A percentile compares a stretch with the other conserved stretches of the same genome.
Conservation (phyloP, 2,113 vertebrate species). For the Parus major region DNA sequence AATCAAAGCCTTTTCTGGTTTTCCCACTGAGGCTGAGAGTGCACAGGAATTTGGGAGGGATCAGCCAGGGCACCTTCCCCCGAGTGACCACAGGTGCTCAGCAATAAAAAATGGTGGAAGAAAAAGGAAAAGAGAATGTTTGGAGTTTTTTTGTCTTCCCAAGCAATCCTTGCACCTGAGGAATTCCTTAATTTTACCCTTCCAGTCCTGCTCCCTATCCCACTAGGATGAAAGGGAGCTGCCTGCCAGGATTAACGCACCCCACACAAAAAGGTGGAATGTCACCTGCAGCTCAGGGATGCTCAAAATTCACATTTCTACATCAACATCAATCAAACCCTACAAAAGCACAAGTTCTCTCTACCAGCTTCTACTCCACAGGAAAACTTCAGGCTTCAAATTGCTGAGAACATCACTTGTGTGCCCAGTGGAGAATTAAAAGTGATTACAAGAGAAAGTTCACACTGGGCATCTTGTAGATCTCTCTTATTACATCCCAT, state of each 20-base stretch:
- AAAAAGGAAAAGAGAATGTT: not conserved
- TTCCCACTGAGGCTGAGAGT: not conserved
- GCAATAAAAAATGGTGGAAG: not conserved
- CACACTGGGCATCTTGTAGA: constrained; percentile 17
- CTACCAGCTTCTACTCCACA: not conserved
- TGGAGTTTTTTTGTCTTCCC: not conserved
- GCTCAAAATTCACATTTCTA: not conserved
- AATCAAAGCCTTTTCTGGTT: not conserved
- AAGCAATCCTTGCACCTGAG: not conserved
- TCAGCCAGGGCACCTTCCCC: not conserved
- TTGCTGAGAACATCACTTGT: not conserved
- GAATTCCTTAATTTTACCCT: not conserved
- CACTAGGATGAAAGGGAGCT: not conserved
- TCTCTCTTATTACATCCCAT: constrained; percentile 8
- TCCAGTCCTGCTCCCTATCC: not conserved
- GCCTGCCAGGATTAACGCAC: not conserved
- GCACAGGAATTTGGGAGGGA: not conserved
- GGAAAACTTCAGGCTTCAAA: not conserved
- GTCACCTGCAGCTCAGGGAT: not conserved
- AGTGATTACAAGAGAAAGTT: constrained; percentile 26
- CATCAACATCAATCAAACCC: not conserved
- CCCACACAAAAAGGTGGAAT: not conserved
- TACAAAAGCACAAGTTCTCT: not conserved
- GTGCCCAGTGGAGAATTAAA: constrained; percentile 14
- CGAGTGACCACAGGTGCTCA: not conserved